Percentiles rank a stretch among this genome's conserved stretches.
Evolutionary conservation across 2,113 vertebrate species (phyloP).

Genomic region (Proteles cristata): DNA sequence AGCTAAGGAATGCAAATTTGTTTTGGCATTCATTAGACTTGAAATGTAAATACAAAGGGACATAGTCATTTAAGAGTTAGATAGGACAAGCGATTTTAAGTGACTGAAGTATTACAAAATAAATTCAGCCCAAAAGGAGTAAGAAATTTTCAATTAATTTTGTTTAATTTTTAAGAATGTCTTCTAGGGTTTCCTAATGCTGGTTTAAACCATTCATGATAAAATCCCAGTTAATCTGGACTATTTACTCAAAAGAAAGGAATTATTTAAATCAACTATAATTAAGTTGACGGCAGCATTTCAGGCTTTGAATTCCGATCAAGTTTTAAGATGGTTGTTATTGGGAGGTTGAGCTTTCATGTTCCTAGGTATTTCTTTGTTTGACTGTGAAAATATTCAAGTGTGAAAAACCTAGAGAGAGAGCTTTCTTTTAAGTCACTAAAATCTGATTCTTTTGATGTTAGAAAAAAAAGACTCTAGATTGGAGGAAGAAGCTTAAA

Average conservation of each 20-base stretch:
- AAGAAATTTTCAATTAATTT: constrained; percentile 35
- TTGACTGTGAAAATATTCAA: constrained; percentile 81
- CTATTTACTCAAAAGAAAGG: constrained; percentile 78
- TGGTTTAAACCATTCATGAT: constrained; percentile 71
- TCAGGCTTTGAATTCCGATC: constrained; percentile 52
- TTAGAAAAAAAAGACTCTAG: constrained; percentile 62
- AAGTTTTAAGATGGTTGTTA: constrained; percentile 67
- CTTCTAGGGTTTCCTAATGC: constrained; percentile 48
- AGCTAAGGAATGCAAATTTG: constrained; percentile 46
- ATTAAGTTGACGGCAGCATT: constrained; percentile 67
- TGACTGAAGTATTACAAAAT: not conserved
- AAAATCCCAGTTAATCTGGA: constrained; percentile 75
- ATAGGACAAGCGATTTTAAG: constrained; percentile 12
- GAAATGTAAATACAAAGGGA: not conserved
- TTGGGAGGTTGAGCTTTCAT: constrained; percentile 74
- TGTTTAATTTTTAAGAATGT: constrained; percentile 39
- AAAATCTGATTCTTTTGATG: constrained; percentile 83
- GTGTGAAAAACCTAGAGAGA: constrained; percentile 80
- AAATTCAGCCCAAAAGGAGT: constrained; percentile 51
- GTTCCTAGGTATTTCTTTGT: constrained; percentile 83
- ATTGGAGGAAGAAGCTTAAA: constrained; percentile 73
- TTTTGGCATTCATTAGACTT: constrained; percentile 4
- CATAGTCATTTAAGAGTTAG: not conserved
- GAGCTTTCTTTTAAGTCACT: constrained; percentile 79
- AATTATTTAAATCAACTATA: constrained; percentile 71